These are phyloP conservation scores for Ciconia stormi DNA, from an alignment of 2,113 vertebrate species.

Conservation along the genomic window DNA sequence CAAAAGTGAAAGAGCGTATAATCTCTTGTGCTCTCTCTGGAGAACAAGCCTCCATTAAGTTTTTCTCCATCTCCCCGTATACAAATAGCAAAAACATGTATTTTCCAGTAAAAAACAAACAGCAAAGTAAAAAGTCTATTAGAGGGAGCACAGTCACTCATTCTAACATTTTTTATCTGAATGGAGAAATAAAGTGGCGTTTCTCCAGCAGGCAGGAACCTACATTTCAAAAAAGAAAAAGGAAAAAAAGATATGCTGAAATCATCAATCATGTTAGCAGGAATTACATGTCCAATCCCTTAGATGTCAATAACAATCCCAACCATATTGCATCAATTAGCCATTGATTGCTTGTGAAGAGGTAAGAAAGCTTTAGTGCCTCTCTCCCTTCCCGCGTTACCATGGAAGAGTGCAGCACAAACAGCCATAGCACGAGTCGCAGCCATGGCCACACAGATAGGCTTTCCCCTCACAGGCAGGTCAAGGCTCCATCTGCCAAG, in stretches of 20 bases:
- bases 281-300: background rate
- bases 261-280: background rate
- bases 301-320: conserved; percentile 1
- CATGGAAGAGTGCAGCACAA: background rate
- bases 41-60: conserved; percentile 25
- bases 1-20: background rate
- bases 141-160: background rate
- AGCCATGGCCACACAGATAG: accelerated
- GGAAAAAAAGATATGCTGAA: background rate
- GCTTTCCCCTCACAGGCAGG: background rate
- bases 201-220: background rate
- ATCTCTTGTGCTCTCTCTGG: background rate
- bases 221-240: background rate
- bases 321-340: conserved; percentile 14
- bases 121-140: background rate
- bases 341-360: background rate
- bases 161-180: conserved; percentile 7
- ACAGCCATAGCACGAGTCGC: accelerated
- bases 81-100: background rate
- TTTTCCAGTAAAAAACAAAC: conserved; percentile 29
- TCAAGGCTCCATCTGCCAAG: background rate
- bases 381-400: background rate
- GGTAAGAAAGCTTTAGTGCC: background rate
- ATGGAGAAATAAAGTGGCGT: background rate
- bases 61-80: background rate